phyloP scores from a whole-genome alignment of 2,888 invertebrate genomes.

The Nomada ferruginata region DNA sequence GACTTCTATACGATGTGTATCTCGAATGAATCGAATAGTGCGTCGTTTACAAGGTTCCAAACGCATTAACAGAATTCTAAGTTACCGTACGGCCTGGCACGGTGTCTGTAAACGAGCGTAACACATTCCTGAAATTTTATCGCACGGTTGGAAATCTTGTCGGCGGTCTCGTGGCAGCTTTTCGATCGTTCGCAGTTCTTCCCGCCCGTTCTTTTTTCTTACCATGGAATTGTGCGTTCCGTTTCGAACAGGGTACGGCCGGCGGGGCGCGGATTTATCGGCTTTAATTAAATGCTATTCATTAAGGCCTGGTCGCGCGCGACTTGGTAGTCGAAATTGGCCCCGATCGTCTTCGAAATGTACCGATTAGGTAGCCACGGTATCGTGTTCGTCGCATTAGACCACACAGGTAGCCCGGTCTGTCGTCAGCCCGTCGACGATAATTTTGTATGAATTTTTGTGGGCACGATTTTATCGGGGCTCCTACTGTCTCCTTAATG shows the following conservation, averaged over 20 bases:
- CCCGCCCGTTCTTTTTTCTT: slow-evolving; percentile 23
- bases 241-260: slow-evolving; percentile 31
- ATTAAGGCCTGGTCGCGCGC: slow-evolving; percentile 66
- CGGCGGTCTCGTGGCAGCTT: slow-evolving; percentile 51
- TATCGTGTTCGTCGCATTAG: slow-evolving; percentile 51
- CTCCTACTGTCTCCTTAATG: slow-evolving; percentile 11
- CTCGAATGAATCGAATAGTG: slow-evolving; percentile 17
- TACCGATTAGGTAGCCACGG: slow-evolving; percentile 64
- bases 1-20: neutral
- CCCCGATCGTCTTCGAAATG: slow-evolving; percentile 63
- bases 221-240: slow-evolving; percentile 34
- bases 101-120: slow-evolving; percentile 41
- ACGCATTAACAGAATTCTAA: slow-evolving; percentile 28
- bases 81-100: slow-evolving; percentile 5
- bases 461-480: slow-evolving; percentile 39
- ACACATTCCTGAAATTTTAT: slow-evolving; percentile 67
- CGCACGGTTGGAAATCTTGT: slow-evolving; percentile 52
- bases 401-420: slow-evolving; percentile 69
- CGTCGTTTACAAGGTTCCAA: slow-evolving; percentile 27
- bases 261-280: slow-evolving; percentile 62
- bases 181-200: slow-evolving; percentile 43
- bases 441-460: slow-evolving; percentile 18
- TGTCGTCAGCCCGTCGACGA: slow-evolving; percentile 25
- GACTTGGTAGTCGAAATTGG: slow-evolving; percentile 59
- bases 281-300: slow-evolving; percentile 74